Conservation (phyloP, 2,797 vertebrate genomes). For the Pantherophis vulpinus region DNA sequence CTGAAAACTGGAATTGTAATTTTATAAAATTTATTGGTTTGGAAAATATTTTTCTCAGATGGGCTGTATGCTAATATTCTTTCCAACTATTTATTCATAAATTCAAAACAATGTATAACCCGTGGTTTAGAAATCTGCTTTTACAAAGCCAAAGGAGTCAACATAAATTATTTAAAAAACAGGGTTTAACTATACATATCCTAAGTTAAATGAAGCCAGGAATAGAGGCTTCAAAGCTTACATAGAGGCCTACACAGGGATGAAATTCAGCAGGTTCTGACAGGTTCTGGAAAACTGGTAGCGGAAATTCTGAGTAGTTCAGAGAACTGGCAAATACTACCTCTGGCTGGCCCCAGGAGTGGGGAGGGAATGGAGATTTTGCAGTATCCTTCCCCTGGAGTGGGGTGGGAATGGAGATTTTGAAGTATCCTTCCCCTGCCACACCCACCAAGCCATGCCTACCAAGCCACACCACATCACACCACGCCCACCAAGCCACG, state of each 20-base stretch:
- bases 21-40: neutral
- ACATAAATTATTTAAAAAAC: neutral
- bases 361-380: too few relatives aligned
- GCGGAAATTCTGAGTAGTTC: too few relatives aligned
- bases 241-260: neutral
- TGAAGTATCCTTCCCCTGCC: too few relatives aligned
- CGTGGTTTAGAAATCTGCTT: neutral
- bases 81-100: neutral
- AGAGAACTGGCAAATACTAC: too few relatives aligned
- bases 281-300: too few relatives aligned
- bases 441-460: too few relatives aligned
- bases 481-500: too few relatives aligned
- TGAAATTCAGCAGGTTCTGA: too few relatives aligned
- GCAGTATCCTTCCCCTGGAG: too few relatives aligned
- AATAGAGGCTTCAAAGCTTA: neutral
- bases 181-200: neutral
- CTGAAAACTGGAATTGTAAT: neutral
- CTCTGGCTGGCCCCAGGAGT: too few relatives aligned
- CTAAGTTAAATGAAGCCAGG: neutral
- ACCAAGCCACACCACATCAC: too few relatives aligned
- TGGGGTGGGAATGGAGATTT: too few relatives aligned
- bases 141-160: neutral
- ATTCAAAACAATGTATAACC: neutral
- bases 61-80: neutral
- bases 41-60: neutral